Percentiles rank a stretch among this genome's conserved stretches.
phyloP scores from a whole-genome alignment of 2,888 invertebrate species.

The Strigamia transsilvanica region DNA sequence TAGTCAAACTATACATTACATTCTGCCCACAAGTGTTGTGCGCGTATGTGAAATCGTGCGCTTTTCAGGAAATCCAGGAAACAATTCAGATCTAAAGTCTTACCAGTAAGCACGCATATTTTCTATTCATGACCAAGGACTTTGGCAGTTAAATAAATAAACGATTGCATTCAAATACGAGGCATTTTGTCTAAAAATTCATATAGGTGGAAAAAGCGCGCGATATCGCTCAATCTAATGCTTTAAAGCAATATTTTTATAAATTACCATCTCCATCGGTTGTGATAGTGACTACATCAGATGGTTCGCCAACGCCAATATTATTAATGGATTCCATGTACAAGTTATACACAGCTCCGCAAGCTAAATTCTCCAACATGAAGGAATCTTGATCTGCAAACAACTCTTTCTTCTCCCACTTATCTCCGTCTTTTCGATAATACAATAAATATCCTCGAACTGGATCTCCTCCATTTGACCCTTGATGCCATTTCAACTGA shows the following conservation, averaged over 20 bases:
- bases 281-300: conserved; percentile 40
- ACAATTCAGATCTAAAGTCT: too few species aligned
- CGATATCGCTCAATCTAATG: too few species aligned
- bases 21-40: too few species aligned
- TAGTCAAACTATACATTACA: neutral
- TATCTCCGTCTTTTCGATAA: conserved; percentile 44
- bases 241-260: too few species aligned
- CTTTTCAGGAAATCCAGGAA: too few species aligned
- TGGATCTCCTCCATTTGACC: conserved; percentile 53
- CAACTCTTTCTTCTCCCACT: conserved; percentile 40
- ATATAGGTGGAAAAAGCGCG: too few species aligned
- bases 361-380: conserved; percentile 52
- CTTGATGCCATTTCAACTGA: conserved; percentile 54
- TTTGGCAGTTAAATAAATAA: too few species aligned
- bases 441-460: conserved; percentile 54
- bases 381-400: conserved; percentile 28
- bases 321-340: conserved; percentile 52
- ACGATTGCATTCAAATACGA: too few species aligned
- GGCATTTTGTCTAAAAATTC: too few species aligned
- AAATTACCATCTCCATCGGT: conserved; percentile 49
- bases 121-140: too few species aligned
- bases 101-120: too few species aligned
- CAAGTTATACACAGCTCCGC: conserved; percentile 43
- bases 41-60: too few species aligned
- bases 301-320: conserved; percentile 38